These are phyloP conservation scores for Pollenia amentaria DNA, from an alignment of 2,888 invertebrate genomes.

Conservation along the genomic window DNA sequence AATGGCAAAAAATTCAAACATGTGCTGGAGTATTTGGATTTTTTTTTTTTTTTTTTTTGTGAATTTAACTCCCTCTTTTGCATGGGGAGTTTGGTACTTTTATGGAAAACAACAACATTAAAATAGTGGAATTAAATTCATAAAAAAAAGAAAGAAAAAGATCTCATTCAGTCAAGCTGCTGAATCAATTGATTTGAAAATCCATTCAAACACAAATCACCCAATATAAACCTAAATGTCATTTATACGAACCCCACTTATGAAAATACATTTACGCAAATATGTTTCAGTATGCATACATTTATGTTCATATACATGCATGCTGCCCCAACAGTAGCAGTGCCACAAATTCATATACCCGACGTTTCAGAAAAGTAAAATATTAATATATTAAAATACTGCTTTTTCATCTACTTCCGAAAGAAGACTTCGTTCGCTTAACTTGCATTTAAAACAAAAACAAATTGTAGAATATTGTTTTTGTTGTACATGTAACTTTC, in stretches of 20 bases:
- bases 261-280: not conserved
- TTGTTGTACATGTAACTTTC: too few relatives aligned
- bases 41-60: not conserved
- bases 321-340: too few relatives aligned
- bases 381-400: too few relatives aligned
- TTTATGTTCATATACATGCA: too few relatives aligned
- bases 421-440: too few relatives aligned
- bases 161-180: constrained; percentile 75
- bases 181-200: constrained; percentile 73
- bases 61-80: not conserved
- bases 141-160: constrained; percentile 46
- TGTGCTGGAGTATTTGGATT: not conserved
- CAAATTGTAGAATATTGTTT: too few relatives aligned
- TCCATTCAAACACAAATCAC: constrained; percentile 66
- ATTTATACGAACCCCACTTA: constrained; percentile 31
- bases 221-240: constrained; percentile 63
- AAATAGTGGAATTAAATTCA: constrained; percentile 35
- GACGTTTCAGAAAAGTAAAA: too few relatives aligned
- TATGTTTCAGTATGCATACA: too few relatives aligned
- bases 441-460: too few relatives aligned
- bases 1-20: constrained; percentile 41
- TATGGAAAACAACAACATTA: constrained; percentile 60
- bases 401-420: too few relatives aligned
- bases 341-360: too few relatives aligned
- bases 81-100: not conserved